phyloP scores from a whole-genome alignment of 64 coral and sea anemone genomes.

The Cladopsammia gracilis region DNA sequence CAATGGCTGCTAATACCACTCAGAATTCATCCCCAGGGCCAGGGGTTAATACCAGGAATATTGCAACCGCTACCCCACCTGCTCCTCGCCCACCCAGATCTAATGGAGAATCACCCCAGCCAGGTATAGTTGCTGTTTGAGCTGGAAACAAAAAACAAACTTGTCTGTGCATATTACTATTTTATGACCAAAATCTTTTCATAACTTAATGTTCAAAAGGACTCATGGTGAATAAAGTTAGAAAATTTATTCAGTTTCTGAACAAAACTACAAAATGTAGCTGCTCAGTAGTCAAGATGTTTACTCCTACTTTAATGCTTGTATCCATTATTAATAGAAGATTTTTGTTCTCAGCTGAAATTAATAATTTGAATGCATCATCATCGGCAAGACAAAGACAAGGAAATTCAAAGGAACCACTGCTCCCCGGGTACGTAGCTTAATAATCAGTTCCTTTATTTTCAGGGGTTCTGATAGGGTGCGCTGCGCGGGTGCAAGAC shows the following conservation, averaged over 20 bases:
- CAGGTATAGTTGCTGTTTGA: slow-evolving; percentile 22
- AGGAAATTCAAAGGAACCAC: slow-evolving; percentile 84
- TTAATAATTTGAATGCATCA: neutral
- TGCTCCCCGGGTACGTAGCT: slow-evolving; percentile 76
- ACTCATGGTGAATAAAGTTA: too few species aligned
- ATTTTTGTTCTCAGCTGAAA: slow-evolving; percentile 10
- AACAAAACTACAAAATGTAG: too few species aligned
- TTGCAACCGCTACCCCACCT: slow-evolving; percentile 44
- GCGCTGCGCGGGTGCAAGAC: too few species aligned
- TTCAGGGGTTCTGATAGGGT: too few species aligned
- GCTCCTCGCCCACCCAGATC: neutral
- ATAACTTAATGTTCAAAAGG: too few species aligned
- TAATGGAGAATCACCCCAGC: neutral
- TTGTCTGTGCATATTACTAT: too few species aligned
- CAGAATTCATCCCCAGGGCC: slow-evolving; percentile 61
- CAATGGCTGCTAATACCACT: slow-evolving; percentile 8
- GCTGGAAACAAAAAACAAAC: too few species aligned
- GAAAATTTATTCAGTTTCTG: too few species aligned
- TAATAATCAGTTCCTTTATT: neutral
- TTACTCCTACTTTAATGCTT: too few species aligned
- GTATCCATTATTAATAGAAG: too few species aligned
- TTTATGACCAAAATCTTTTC: too few species aligned
- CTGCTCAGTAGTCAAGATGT: neutral
- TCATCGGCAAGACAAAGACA: slow-evolving; percentile 49
- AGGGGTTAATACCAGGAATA: slow-evolving; percentile 62